Base-by-base conservation (phyloP, 2,113 vertebrate genomes). In the Pollimyrus isidori region DNA sequence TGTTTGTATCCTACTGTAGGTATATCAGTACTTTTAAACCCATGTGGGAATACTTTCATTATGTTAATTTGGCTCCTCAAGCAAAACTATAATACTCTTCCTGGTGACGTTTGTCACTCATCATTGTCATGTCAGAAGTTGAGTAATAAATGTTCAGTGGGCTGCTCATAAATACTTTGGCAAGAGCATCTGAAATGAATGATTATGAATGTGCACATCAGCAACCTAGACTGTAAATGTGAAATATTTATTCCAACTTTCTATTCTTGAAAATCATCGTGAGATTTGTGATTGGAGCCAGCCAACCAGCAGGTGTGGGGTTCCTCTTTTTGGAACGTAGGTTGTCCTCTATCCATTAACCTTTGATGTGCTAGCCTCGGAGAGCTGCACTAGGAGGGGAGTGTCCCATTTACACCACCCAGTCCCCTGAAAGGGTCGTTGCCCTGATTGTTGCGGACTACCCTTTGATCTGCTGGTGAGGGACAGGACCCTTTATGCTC, bases 401-500 rank as follows among this genome's bases (percentile, higher is more conserved):
- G 88, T 49, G 88, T 39, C 58, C 39, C 45, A 17, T 69, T 73
- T 21, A 10, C 30, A 17, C 69, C 15, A 30, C 35, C 49, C 88
- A 48, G 39, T 84, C 7, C 65, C 17, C 15, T 69, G 49, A 10
- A 80, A 82, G 26, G 26, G 88, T 88, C 69, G 11, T 73, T 45
- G 62, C 62, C 30, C 46, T 30, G 42, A 45, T 17, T 23, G 53
- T 58, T 73, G 46, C 65, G 45, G 58, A 49, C 58, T 88, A n/a
- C 62, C 13, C 42, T 26, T 88, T 88, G 62, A 88, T 88, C 87
- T 42, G 73, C 69, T 52, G 48, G 50, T 80, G 88, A 58, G 73
- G 69, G 13, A 73, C 76, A 21, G 23, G 30, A 39, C 30, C 30
- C 1, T 48, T 30, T 52, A 7, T 85, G 13, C 50, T 89, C 88